A percentile compares a stretch with the other conserved stretches of the same genome.
Evolutionary conservation across 2,797 vertebrate species (phyloP).

Genomic region (Leucoraja ocellata): DNA sequence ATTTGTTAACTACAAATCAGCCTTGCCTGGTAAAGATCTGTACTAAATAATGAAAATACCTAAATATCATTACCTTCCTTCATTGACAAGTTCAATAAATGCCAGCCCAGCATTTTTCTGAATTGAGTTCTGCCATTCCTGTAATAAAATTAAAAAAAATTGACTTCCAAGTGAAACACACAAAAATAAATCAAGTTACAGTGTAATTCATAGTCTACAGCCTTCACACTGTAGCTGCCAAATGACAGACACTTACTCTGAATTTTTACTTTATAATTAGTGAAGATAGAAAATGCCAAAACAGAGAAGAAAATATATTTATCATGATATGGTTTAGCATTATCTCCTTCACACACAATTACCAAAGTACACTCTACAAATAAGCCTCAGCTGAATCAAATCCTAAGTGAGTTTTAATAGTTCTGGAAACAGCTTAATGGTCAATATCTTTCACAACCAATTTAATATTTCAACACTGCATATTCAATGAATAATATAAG

Average conservation of each 20-base stretch:
- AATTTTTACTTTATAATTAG: constrained; percentile 46
- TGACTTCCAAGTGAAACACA: neutral
- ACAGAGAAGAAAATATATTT: constrained; percentile 58
- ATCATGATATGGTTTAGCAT: constrained; percentile 60
- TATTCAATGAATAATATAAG: constrained; percentile 68
- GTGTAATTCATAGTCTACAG: constrained; percentile 40
- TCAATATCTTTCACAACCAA: constrained; percentile 69
- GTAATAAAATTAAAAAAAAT: constrained; percentile 37
- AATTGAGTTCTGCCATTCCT: constrained; percentile 95
- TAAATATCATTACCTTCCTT: constrained; percentile 71
- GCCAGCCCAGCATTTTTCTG: constrained; percentile 90
- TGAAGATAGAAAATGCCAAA: constrained; percentile 50
- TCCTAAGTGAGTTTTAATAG: constrained; percentile 59
- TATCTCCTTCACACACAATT: constrained; percentile 61
- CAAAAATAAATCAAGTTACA: neutral
- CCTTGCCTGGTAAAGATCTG: constrained; percentile 42
- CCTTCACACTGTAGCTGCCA: constrained; percentile 33
- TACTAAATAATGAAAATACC: constrained; percentile 38
- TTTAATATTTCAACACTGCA: constrained; percentile 75
- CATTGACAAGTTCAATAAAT: constrained; percentile 87
- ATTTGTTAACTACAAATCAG: constrained; percentile 35
- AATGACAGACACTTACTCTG: constrained; percentile 42
- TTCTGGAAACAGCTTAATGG: constrained; percentile 57
- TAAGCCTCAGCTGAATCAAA: constrained; percentile 60
- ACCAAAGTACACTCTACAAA: constrained; percentile 62